These are phyloP conservation scores for Eueides isabella DNA, from an alignment of 1,140 invertebrate species.

Conservation along the genomic window DNA sequence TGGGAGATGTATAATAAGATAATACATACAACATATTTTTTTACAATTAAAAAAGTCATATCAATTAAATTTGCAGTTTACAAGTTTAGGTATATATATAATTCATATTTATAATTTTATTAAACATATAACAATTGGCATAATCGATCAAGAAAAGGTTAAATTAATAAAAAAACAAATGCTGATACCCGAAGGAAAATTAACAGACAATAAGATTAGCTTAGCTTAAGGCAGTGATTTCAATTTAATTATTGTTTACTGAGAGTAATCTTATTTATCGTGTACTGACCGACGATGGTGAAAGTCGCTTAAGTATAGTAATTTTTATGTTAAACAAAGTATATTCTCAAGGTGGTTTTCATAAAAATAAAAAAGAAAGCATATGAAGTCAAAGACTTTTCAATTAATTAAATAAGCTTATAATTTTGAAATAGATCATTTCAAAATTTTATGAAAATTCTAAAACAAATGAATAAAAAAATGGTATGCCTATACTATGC, in stretches of 20 bases:
- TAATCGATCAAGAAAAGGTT: too few relatives aligned
- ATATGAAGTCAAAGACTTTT: neutral
- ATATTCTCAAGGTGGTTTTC: neutral
- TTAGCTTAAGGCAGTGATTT: conserved; percentile 3
- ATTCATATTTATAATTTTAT: too few relatives aligned
- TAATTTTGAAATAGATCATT: too few relatives aligned
- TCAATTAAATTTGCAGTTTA: too few relatives aligned
- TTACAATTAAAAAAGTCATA: too few relatives aligned
- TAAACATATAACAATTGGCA: too few relatives aligned
- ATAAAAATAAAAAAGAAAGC: neutral
- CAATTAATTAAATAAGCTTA: too few relatives aligned
- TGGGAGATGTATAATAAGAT: too few relatives aligned
- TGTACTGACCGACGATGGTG: conserved; percentile 6
- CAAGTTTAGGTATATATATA: too few relatives aligned
- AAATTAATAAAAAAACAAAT: neutral
- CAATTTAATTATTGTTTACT: conserved; percentile 26
- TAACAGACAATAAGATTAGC: conserved; percentile 10
- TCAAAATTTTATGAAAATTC: neutral
- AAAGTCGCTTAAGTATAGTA: neutral
- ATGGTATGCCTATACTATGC: neutral
- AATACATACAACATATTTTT: too few relatives aligned
- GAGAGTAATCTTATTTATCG: conserved; percentile 21
- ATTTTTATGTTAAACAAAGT: neutral
- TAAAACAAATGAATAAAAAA: neutral
- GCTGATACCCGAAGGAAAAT: conserved; percentile 2